Evolutionary conservation across 2,888 invertebrate species (phyloP), one percentile per base, ranked within the genome.

Genomic region (Andrena bicolor): DNA sequence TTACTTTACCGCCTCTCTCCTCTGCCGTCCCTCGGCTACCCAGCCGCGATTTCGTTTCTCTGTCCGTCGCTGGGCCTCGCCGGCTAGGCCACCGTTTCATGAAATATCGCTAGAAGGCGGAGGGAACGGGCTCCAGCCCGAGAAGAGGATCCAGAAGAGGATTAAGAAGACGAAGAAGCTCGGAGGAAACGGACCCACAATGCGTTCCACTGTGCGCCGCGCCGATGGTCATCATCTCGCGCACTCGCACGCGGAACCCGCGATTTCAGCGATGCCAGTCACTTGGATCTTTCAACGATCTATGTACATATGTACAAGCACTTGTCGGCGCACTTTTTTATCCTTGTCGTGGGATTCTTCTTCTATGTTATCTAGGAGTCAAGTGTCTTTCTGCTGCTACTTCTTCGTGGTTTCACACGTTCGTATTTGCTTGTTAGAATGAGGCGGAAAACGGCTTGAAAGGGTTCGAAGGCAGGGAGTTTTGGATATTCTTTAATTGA

Each of bases 131-230:
- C 70, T 82, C 72, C 72, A 60, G 80, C 80, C 76, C 69, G 41
- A 41, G 41, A 41, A 41, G 41, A 41, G 30, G 72, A 8, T 41
- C 20, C 32, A 60, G 70, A 78, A 53, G 64, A 63, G 72, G 80
- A 83, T 78, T 70, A 73, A 77, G 84, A 82, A 82, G 84, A 82
- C 73, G 79, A 82, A 82, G 66, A 69, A 74, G 65, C 73, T 65
- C 80, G 83, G 78, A 80, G 86, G 51, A 51, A 51, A 28, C 6
- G n/a, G 76, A 60, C 77, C 69, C 76, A 91, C 90, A 90, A 90
- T 88, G 86, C 86, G 75, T 70, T 79, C 81, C 88, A 90, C 86
- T 91, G 90, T 91, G 76, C 68, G 7, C 16, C 26, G 23, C 30
- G 49, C 30, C 30, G 28, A 58, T 79, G 56, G 63, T 70, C 61